A percentile compares a stretch with the other conserved stretches of the same genome.
Evolutionary conservation across 1,140 invertebrate species (phyloP).

Genomic region (Pseudoatta argentina): DNA sequence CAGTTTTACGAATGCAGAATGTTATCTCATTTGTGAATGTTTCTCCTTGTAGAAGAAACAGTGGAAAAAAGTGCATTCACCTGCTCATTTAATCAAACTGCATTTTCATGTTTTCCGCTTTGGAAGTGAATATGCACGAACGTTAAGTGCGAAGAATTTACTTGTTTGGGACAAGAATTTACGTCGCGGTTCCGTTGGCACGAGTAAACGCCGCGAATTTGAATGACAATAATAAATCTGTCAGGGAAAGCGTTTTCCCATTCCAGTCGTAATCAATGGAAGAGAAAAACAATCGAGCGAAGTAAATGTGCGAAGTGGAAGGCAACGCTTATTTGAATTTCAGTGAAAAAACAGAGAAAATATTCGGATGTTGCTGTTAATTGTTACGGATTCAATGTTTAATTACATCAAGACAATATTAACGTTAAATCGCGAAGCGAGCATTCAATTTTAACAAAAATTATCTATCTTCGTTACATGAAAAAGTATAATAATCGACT

Average conservation of each 20-base stretch:
- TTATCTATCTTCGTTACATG: not conserved
- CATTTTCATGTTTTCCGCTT: conserved; percentile 42
- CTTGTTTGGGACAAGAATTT: conserved; percentile 54
- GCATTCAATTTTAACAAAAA: not conserved
- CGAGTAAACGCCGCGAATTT: conserved; percentile 44
- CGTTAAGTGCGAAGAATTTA: conserved; percentile 63
- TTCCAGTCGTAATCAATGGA: conserved; percentile 34
- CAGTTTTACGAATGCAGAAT: conserved; percentile 17
- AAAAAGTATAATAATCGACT: not conserved
- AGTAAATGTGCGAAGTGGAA: conserved; percentile 20
- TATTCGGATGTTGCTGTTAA: conserved; percentile 19
- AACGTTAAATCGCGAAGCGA: not conserved
- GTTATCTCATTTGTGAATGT: not conserved
- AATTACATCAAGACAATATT: conserved; percentile 1
- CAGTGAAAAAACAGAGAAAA: conserved; percentile 15
- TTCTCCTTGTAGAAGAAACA: not conserved
- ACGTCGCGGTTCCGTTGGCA: conserved; percentile 51
- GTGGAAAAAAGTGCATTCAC: conserved; percentile 15
- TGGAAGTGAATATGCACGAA: conserved; percentile 5
- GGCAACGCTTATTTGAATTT: conserved; percentile 44
- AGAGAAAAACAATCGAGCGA: conserved; percentile 43
- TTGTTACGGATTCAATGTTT: not conserved
- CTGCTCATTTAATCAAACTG: conserved; percentile 30
- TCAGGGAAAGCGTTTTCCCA: conserved; percentile 48
- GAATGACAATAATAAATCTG: conserved; percentile 62